Evolutionary conservation across 2,113 vertebrate genomes (phyloP), one percentile per base, ranked within the genome.

Genomic region (Nycticryphes semicollaris): DNA sequence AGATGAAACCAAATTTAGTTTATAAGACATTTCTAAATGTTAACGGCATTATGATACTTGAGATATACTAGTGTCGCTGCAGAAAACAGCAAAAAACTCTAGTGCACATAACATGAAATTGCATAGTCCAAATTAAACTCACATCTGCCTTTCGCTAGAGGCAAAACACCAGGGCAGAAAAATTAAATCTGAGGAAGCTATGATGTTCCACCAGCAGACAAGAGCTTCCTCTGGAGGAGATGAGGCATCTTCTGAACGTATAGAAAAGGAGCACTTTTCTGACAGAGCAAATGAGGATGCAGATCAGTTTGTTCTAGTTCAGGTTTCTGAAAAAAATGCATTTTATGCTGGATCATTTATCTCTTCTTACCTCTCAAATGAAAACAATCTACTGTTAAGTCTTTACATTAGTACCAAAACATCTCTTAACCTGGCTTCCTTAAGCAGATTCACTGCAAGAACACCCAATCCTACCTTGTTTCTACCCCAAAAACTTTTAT

Each of bases 151-250:
- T 88, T 88, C 56, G 48, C 92, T 88, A 43, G 64, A 90, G 68
- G 75, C 79, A 92, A 93, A 95, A 91, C 59, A 91, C 53, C 45
- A 84, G 56, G 86, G 92, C 79, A 92, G 90, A 90, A 96, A 93
- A 93, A 81, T 67, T 83, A 90, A 43, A 60, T 63, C 47, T 60
- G 54, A 63, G 51, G 12, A 80, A 70, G 50, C 24, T 53, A 37
- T 45, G 51, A 86, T 39, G 30, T 24, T 92, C 64, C 35, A 94
- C 25, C 1, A 1, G 35, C 67, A 84, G 68, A 92, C 31, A 47
- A 92, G 51, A 81, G 15, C 56, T 91, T 90, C 51, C 60, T 94
- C 86, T 70, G 23, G 67, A 94, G 62, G 54, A 90, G 54, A 81
- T 47, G 22, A 90, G n/a, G 33, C 37, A 51, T 80, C 68, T 86